Evolutionary conservation across 1,140 invertebrate species (phyloP), one percentile per base, ranked within the genome.

Genomic region (Drosophila littoralis): DNA sequence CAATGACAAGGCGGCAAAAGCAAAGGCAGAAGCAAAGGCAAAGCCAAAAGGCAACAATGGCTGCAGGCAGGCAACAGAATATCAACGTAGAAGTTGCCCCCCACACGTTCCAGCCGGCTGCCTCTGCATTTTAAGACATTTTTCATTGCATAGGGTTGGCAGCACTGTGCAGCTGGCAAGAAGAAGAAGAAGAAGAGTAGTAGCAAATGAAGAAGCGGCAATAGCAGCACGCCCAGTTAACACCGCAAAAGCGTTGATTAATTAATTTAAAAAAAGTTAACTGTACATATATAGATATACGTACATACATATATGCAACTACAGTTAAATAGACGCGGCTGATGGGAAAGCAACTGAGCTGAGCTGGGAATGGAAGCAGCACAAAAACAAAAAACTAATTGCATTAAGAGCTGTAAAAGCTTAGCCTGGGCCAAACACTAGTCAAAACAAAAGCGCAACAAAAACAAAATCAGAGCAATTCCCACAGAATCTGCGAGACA

Each of bases 391-490:
- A 55, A 38, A 71, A 12, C 81, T 86, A 86, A 86, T 86, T 88
- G 83, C 82, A 86, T 86, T 86, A 86, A 60, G 79, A 88, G 79
- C 64, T 73, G 55, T 54, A 55, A 68, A 69, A 55, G 38, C 69
- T 58, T 13, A 52, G 33, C 43, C 38, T 13, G 54, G 7, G 40
- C 12, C 38, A 52, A 50, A 40, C 35, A 52, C 32, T 17, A 69
- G 55, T 70, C 72, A 75, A 75, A 70, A 75, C 71, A 74, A 60
- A 33, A 76, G 45, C 58, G 59, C 77, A 76, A 48, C 13, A 42
- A 75, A 74, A 58, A 65, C 77, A 69, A 86, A 88, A 88, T 88
- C 79, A 79, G 83, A 89, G 84, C 83, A 69, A 83, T 88, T 88
- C 83, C 83, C 83, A 88, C 83, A 88, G 83, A 89, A 88, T 79